Conservation (phyloP, 2,113 vertebrate genomes). For the Solea solea region DNA sequence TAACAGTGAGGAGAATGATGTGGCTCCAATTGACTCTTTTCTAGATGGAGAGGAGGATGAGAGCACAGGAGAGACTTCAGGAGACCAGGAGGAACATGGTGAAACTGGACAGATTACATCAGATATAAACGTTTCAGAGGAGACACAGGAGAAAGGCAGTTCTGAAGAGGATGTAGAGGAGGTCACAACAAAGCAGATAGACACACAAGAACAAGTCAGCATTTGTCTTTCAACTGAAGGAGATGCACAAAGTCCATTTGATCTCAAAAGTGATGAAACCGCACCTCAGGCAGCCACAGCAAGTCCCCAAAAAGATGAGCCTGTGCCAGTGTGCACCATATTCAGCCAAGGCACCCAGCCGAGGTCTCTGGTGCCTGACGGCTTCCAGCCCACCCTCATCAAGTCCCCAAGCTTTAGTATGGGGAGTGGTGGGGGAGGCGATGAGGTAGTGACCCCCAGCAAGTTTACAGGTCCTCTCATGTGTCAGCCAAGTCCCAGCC, state of each 20-base stretch:
- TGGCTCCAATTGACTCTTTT: conserved; percentile 86
- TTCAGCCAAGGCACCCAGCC: conserved; percentile 86
- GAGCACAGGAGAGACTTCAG: conserved; percentile 7
- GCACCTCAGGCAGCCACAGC: conserved; percentile 30
- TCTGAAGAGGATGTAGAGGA: conserved; percentile 20
- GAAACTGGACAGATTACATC: conserved; percentile 57
- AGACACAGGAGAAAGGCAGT: conserved; percentile 23
- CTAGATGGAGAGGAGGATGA: conserved; percentile 77
- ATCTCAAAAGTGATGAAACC: conserved; percentile 20
- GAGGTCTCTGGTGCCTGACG: conserved; percentile 84
- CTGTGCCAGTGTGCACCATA: conserved; percentile 93
- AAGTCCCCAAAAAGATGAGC: conserved; percentile 64
- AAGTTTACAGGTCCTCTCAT: conserved; percentile 82
- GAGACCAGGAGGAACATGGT: conserved; percentile 35
- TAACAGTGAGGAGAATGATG: conserved; percentile 93
- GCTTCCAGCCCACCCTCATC: conserved; percentile 94
- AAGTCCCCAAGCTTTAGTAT: conserved; percentile 94
- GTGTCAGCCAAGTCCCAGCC: conserved; percentile 96
- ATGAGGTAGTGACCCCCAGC: conserved; percentile 80
- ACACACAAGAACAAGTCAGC: background rate
- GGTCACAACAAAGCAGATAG: conserved; percentile 28
- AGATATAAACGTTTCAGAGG: conserved; percentile 67
- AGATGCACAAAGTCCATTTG: conserved; percentile 31
- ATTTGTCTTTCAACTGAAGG: conserved; percentile 20
- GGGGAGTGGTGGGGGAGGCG: conserved; percentile 49